Conservation (phyloP, 2,113 vertebrate genomes). For the mouse (Mus musculus) region GRCm39 chr1:56259001-56259500, state of each 20-base stretch:
- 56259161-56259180: not conserved
- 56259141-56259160: not conserved
- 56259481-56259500: not conserved
- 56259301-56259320: not conserved
- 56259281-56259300: not conserved
- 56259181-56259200: not conserved
- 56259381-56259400: not conserved
- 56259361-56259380: not conserved
- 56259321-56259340: constrained; percentile 16
- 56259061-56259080: not conserved
- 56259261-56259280: not conserved
- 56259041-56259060: not conserved
- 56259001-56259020: not conserved
- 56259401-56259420: not conserved
- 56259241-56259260: not conserved
- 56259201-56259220: not conserved
- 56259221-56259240: not conserved
- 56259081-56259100: not conserved
- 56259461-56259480: constrained; percentile 1
- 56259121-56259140: not conserved
- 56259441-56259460: constrained; percentile 21
- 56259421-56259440: constrained; percentile 19
- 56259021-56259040: not conserved
- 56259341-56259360: constrained; percentile 26
- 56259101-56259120: not conserved